phyloP scores from a whole-genome alignment of 2,797 vertebrate species.

The Cynodonichthys magdalenae region DNA sequence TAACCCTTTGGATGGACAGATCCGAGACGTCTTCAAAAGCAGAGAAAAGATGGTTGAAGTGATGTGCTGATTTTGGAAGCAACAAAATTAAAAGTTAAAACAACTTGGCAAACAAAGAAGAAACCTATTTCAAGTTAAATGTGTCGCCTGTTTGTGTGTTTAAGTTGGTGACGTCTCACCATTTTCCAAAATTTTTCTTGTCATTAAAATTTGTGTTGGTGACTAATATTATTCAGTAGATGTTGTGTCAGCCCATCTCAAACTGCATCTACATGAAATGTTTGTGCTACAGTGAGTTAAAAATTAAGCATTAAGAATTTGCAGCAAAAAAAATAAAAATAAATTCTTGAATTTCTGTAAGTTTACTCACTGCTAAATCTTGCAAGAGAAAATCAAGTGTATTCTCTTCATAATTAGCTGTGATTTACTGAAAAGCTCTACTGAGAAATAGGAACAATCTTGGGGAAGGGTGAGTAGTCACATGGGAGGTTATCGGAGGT shows the following conservation, averaged over 20 bases:
- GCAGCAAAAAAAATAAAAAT: not conserved
- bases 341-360: no score
- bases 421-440: constrained; percentile 29
- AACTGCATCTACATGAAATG: not conserved
- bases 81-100: constrained; percentile 30
- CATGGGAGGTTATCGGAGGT: constrained; percentile 29
- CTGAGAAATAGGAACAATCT: constrained; percentile 39
- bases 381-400: constrained; percentile 13
- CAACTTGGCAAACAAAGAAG: constrained; percentile 26
- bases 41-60: constrained; percentile 40
- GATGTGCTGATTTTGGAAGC: constrained; percentile 38
- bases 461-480: constrained; percentile 41
- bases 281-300: not conserved
- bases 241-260: not conserved
- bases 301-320: not conserved
- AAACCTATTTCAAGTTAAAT: constrained; percentile 48
- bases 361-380: not conserved
- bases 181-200: constrained; percentile 48
- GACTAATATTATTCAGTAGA: constrained; percentile 28
- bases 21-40: constrained; percentile 62
- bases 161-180: constrained; percentile 28
- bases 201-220: constrained; percentile 26
- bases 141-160: constrained; percentile 19
- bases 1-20: constrained; percentile 65
- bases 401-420: not conserved